Percentiles rank a stretch among this genome's conserved stretches.
These are phyloP conservation scores for Brienomyrus brachyistius DNA, from an alignment of 2,113 vertebrate genomes.

Conservation along the genomic window DNA sequence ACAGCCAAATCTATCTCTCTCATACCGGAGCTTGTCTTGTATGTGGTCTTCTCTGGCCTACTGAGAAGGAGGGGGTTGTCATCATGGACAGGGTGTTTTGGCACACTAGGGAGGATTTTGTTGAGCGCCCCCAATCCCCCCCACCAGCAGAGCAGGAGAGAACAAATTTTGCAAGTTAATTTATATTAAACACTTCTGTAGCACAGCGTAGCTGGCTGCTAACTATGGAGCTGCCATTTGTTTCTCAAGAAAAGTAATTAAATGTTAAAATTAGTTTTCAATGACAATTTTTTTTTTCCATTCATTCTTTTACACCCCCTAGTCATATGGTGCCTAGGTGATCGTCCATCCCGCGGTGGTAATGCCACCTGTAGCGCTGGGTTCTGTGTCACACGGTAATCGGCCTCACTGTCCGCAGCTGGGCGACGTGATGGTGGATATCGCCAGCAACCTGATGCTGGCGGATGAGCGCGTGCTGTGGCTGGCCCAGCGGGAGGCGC, in stretches of 20 bases:
- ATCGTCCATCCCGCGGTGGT: background rate
- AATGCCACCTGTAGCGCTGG: background rate
- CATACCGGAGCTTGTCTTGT: background rate
- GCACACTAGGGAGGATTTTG: background rate
- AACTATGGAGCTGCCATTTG: background rate
- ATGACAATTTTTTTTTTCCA: background rate
- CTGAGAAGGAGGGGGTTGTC: background rate
- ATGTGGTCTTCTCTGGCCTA: background rate
- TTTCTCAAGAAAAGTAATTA: background rate
- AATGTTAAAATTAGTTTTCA: background rate
- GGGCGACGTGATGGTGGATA: slow-evolving; percentile 90
- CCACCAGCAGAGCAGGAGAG: background rate
- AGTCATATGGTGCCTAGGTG: background rate
- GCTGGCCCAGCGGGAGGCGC: slow-evolving; percentile 85
- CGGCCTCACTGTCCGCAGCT: slow-evolving; percentile 60
- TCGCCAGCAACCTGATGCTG: slow-evolving; percentile 93
- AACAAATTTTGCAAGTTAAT: background rate
- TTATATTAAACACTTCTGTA: background rate
- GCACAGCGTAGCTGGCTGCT: background rate
- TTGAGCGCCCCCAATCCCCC: background rate
- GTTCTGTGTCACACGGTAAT: background rate
- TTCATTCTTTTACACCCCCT: background rate
- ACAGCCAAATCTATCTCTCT: background rate
- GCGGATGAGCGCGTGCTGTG: slow-evolving; percentile 86
- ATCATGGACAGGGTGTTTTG: background rate